phyloP scores from a whole-genome alignment of 1,140 invertebrate species.

The Arctopsyche grandis region DNA sequence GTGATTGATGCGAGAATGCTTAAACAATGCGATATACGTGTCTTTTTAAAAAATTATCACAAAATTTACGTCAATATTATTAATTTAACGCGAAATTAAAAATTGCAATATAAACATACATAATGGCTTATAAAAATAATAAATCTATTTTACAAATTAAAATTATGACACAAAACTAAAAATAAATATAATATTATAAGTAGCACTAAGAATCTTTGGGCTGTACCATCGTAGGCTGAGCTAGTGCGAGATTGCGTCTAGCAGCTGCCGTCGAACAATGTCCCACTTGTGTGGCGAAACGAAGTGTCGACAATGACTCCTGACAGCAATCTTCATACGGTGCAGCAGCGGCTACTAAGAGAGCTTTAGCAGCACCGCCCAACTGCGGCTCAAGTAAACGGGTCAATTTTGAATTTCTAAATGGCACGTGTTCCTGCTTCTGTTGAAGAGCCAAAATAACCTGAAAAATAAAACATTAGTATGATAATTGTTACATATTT shows the following conservation, averaged over 20 bases:
- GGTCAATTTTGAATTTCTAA: constrained; percentile 86
- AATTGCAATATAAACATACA: too few species aligned
- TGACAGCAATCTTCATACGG: constrained; percentile 78
- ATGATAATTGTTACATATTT: too few species aligned
- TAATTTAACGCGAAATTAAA: too few species aligned
- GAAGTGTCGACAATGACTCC: constrained; percentile 81
- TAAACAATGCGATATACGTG: too few species aligned
- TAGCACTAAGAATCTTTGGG: constrained; percentile 18
- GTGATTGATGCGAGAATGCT: too few species aligned
- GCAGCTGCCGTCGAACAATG: constrained; percentile 69
- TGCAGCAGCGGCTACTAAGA: constrained; percentile 84
- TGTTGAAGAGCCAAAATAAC: constrained; percentile 81
- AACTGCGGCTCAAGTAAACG: constrained; percentile 82
- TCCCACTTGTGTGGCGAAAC: constrained; percentile 74
- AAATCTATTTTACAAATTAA: too few species aligned
- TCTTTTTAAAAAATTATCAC: too few species aligned
- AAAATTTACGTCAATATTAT: too few species aligned
- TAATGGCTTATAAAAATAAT: too few species aligned
- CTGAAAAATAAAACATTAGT: constrained; percentile 37
- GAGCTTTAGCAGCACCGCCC: constrained; percentile 86
- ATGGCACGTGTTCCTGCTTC: constrained; percentile 80
- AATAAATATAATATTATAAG: too few species aligned
- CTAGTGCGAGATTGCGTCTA: constrained; percentile 56
- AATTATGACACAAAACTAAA: too few species aligned
- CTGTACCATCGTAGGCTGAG: constrained; percentile 41